Percentiles rank a stretch among this genome's conserved stretches.
Evolutionary conservation across 64 coral and sea anemone species (phyloP).

Genomic region (Anthopleura sola): DNA sequence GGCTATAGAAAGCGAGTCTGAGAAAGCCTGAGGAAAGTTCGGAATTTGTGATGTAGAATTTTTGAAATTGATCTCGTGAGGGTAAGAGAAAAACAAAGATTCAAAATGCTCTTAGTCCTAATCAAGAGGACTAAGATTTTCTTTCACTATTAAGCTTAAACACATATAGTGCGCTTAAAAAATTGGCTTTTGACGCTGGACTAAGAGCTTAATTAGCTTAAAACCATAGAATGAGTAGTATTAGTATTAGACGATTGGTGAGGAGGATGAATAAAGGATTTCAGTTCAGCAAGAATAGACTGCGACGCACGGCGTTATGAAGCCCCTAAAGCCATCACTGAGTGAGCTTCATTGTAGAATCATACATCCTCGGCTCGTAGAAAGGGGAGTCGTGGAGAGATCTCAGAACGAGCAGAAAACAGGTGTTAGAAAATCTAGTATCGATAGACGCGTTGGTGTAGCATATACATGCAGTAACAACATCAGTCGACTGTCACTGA

Average conservation of each 20-base stretch:
- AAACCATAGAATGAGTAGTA: not conserved
- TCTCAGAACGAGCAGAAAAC: not conserved
- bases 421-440: not conserved
- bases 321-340: not conserved
- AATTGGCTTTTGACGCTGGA: not conserved
- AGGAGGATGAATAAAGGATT: not conserved
- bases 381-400: not conserved
- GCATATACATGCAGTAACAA: not conserved
- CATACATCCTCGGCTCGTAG: not conserved
- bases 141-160: not conserved
- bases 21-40: too few relatives aligned
- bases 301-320: not conserved
- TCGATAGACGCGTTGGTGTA: not conserved
- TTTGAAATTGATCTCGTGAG: not conserved
- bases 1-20: too few relatives aligned
- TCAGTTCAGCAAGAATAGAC: not conserved
- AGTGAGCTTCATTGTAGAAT: not conserved
- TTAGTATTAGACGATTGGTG: not conserved
- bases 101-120: not conserved
- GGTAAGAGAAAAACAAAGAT: not conserved
- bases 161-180: not conserved
- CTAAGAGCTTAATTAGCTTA: not conserved
- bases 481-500: not conserved
- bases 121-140: not conserved
- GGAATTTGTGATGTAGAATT: not conserved